Conservation (phyloP, 1,140 invertebrate species). For the Artemia franciscana region DNA sequence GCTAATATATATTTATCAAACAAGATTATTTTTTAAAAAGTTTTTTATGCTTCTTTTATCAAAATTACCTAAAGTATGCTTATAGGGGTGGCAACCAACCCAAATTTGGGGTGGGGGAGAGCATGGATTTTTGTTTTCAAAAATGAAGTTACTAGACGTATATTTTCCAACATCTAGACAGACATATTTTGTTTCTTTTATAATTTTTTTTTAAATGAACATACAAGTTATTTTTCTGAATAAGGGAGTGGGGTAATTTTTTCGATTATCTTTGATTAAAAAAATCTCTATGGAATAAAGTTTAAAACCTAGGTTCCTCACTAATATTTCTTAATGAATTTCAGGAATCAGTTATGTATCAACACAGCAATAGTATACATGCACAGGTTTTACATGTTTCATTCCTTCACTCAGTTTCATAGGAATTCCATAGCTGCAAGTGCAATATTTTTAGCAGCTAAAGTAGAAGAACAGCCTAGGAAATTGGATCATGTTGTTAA, state of each 20-base stretch:
- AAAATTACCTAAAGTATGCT: too few relatives aligned
- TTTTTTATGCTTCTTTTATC: too few relatives aligned
- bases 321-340: conserved; percentile 9
- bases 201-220: too few relatives aligned
- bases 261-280: conserved; percentile 1
- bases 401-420: conserved; percentile 62
- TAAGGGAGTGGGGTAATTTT: neutral
- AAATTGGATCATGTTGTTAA: conserved; percentile 89
- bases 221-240: too few relatives aligned
- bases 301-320: conserved; percentile 1
- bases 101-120: too few relatives aligned
- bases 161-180: too few relatives aligned
- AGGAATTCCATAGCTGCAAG: conserved; percentile 55
- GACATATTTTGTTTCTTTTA: too few relatives aligned
- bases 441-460: conserved; percentile 80
- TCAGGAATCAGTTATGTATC: conserved; percentile 64
- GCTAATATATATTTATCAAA: too few relatives aligned
- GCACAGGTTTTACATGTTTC: conserved; percentile 91
- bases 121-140: too few relatives aligned
- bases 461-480: conserved; percentile 87
- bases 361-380: conserved; percentile 95
- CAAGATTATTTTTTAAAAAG: too few relatives aligned
- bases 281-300: conserved; percentile 1
- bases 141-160: too few relatives aligned
- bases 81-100: too few relatives aligned